These are phyloP conservation scores for Phragmatobia fuliginosa DNA, from an alignment of 2,888 invertebrate genomes.

Conservation along the genomic window DNA sequence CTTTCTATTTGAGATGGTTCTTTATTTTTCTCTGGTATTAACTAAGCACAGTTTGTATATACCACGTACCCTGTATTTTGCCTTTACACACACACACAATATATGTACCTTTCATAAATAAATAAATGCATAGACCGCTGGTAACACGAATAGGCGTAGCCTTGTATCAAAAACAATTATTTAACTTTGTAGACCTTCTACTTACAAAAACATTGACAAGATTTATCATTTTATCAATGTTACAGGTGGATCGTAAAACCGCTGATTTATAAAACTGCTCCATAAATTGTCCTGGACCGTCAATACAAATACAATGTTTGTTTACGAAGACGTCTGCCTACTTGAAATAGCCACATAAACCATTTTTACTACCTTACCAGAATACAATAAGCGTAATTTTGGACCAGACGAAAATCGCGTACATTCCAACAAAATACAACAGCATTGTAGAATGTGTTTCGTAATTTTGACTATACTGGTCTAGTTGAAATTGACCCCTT, in stretches of 20 bases:
- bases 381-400: slow-evolving; percentile 1
- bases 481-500: neutral
- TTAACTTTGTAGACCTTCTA: neutral
- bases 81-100: no score
- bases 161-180: neutral
- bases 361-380: neutral
- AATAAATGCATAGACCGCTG: no score
- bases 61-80: no score
- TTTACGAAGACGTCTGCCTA: slow-evolving; percentile 4
- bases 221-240: neutral
- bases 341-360: slow-evolving; percentile 12
- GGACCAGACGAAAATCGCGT: neutral
- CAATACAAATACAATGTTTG: slow-evolving; percentile 4
- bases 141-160: no score
- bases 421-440: slow-evolving; percentile 11
- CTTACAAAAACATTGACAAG: neutral
- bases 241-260: neutral
- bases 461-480: neutral
- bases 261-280: neutral
- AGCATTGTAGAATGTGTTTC: neutral
- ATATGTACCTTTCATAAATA: no score
- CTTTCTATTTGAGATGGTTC: no score
- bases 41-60: no score
- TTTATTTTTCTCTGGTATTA: no score
- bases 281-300: slow-evolving; percentile 3